Conservation (phyloP, 2,113 vertebrate species). For the Ginglymostoma cirratum region DNA sequence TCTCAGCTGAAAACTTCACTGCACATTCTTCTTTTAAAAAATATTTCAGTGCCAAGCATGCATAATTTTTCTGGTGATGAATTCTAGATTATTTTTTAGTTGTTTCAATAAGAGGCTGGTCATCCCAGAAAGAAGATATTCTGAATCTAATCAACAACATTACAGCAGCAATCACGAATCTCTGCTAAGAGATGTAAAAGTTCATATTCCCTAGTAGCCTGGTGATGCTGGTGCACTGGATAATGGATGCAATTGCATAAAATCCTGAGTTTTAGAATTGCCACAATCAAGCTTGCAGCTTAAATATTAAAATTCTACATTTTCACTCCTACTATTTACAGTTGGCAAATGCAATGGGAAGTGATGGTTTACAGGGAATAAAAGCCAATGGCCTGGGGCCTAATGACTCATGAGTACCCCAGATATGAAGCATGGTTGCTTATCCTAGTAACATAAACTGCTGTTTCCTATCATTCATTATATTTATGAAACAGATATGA, state of each 20-base stretch:
- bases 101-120: not conserved
- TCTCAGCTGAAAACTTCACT: not conserved
- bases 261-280: not conserved
- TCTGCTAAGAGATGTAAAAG: not conserved
- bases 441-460: constrained; percentile 10
- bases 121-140: not conserved
- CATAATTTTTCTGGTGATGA: not conserved
- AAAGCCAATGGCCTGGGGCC: not conserved
- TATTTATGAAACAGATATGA: not conserved
- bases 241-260: not conserved
- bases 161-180: not conserved
- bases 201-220: not conserved
- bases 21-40: not conserved
- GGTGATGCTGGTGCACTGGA: not conserved
- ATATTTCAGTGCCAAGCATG: not conserved
- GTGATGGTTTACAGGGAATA: constrained; percentile 25
- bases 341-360: not conserved
- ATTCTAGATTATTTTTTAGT: not conserved
- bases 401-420: not conserved
- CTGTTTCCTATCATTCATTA: not conserved
- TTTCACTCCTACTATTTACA: not conserved
- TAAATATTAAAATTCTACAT: not conserved
- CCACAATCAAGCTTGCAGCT: not conserved
- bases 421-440: not conserved
- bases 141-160: not conserved